A percentile compares a stretch with the other conserved stretches of the same genome.
These are phyloP conservation scores for Nibea coibor DNA, from an alignment of 2,113 vertebrate species.

Conservation along the genomic window DNA sequence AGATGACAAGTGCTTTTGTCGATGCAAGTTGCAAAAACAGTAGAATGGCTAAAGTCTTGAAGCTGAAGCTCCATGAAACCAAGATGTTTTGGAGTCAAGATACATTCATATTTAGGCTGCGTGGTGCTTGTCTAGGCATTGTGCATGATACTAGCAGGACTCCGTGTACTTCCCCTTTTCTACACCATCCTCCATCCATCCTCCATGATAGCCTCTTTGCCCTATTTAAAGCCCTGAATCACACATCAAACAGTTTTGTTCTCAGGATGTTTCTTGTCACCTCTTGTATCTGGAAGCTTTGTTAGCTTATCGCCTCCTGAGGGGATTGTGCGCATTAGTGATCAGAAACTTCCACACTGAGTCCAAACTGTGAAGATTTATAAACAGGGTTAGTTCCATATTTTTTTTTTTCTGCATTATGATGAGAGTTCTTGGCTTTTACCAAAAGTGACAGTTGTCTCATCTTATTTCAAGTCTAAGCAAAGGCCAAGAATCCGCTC, in stretches of 20 bases:
- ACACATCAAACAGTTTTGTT: conserved; percentile 36
- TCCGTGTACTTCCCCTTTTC: background rate
- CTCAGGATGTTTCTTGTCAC: conserved; percentile 37
- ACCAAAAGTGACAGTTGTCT: background rate
- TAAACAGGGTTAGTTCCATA: background rate
- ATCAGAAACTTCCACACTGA: background rate
- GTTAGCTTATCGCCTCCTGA: conserved; percentile 42
- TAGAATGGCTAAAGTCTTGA: background rate
- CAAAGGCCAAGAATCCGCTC: background rate
- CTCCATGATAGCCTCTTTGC: conserved; percentile 6
- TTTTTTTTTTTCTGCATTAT: conserved; percentile 3
- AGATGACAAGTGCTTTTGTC: background rate
- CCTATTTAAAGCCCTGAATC: conserved; percentile 37
- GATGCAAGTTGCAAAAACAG: background rate
- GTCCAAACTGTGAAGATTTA: conserved; percentile 1
- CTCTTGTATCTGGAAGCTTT: conserved; percentile 25
- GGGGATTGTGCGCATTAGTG: conserved; percentile 19
- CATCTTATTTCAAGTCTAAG: background rate
- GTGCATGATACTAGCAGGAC: conserved; percentile 18
- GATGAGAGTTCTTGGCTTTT: conserved; percentile 1
- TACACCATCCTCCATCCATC: too few relatives aligned
- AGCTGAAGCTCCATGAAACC: background rate
- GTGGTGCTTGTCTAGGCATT: background rate
- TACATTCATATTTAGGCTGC: conserved; percentile 2
- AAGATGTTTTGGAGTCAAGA: background rate